phyloP scores from a whole-genome alignment of 2,797 vertebrate species.

The Pseudochromis fuscus region DNA sequence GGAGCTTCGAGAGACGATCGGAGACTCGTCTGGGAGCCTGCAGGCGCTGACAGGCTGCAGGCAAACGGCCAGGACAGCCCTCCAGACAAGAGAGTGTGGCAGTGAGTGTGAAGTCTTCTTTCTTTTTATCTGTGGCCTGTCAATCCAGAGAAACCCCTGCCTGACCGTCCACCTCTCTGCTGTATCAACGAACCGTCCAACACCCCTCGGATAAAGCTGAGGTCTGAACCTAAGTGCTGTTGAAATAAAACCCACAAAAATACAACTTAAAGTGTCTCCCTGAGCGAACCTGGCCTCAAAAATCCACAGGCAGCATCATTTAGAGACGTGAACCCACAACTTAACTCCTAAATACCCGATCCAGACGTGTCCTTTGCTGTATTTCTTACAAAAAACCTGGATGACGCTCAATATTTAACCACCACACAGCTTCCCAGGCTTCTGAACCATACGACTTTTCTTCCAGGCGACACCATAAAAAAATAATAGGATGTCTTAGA shows the following conservation, averaged over 20 bases:
- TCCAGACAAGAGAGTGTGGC: constrained; percentile 44
- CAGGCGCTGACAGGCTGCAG: constrained; percentile 46
- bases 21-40: constrained; percentile 37
- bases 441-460: constrained; percentile 16
- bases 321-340: constrained; percentile 14
- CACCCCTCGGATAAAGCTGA: neutral
- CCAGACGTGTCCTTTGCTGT: too few species aligned
- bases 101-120: constrained; percentile 23
- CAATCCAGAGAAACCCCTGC: constrained; percentile 13
- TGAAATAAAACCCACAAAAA: constrained; percentile 8
- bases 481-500: constrained; percentile 73
- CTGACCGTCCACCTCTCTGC: neutral
- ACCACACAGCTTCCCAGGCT: constrained; percentile 48
- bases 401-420: constrained; percentile 36
- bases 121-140: constrained; percentile 23
- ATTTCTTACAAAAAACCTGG: constrained; percentile 51
- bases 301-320: constrained; percentile 7
- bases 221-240: neutral
- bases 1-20: constrained; percentile 12
- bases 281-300: constrained; percentile 5
- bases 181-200: constrained; percentile 9
- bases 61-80: constrained; percentile 55
- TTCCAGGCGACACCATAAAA: constrained; percentile 35
- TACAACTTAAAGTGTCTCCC: neutral
- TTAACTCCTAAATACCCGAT: neutral